These are phyloP conservation scores for Apocrypta bakeri DNA, from an alignment of 1,140 invertebrate genomes.

Conservation along the genomic window DNA sequence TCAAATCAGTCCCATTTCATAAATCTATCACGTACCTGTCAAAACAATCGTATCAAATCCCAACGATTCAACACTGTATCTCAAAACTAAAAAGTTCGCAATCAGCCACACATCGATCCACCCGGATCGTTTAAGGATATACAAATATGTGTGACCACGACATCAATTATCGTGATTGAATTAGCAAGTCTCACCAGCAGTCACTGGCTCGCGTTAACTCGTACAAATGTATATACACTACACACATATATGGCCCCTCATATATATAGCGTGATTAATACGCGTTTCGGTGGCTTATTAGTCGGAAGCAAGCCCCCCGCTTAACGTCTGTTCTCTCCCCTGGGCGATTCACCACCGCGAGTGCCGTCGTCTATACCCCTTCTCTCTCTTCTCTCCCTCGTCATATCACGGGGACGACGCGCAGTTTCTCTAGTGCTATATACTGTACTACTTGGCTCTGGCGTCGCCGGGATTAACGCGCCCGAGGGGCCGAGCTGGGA, in stretches of 20 bases:
- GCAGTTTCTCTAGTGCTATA: not conserved
- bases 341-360: slow-evolving; percentile 15
- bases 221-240: slow-evolving; percentile 40
- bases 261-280: slow-evolving; percentile 37
- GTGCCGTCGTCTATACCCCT: not conserved
- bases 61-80: no score
- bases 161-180: slow-evolving; percentile 36
- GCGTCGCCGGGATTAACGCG: slow-evolving; percentile 36
- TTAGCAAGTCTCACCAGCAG: slow-evolving; percentile 24
- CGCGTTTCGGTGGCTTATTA: slow-evolving; percentile 44
- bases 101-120: no score
- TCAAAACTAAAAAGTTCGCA: no score
- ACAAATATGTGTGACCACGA: not conserved
- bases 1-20: no score
- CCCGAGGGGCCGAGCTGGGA: slow-evolving; percentile 43
- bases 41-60: no score
- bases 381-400: slow-evolving; percentile 33
- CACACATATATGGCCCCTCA: not conserved
- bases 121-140: no score
- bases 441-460: slow-evolving; percentile 21
- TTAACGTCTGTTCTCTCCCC: slow-evolving; percentile 35
- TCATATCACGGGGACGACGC: slow-evolving; percentile 28
- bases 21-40: no score
- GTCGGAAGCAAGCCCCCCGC: slow-evolving; percentile 38
- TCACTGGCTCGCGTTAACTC: slow-evolving; percentile 24